Evolutionary conservation across 2,113 vertebrate species (phyloP).

Genomic region (Lipotes vexillifer): DNA sequence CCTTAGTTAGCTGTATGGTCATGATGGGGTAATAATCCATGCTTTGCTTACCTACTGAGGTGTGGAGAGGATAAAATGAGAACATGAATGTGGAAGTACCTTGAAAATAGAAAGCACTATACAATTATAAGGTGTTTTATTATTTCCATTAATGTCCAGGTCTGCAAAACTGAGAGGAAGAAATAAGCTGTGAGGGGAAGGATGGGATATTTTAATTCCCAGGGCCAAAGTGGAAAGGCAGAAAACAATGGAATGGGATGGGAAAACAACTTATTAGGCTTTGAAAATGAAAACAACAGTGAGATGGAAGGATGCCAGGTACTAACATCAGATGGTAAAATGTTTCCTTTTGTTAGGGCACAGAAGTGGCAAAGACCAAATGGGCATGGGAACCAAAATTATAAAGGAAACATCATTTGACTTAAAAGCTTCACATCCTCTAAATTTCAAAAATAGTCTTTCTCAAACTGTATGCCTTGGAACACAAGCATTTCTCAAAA

Average conservation of each 20-base stretch:
- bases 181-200: conserved; percentile 7
- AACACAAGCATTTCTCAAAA: conserved; percentile 17
- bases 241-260: neutral
- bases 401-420: conserved; percentile 29
- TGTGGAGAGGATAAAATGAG: neutral
- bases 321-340: neutral
- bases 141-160: neutral
- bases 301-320: neutral
- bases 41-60: neutral
- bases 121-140: neutral
- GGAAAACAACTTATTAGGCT: conserved; percentile 7
- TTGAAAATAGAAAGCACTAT: conserved; percentile 9
- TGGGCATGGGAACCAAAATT: neutral
- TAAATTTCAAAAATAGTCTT: conserved; percentile 21
- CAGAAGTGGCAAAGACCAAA: conserved; percentile 1
- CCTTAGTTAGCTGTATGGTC: neutral
- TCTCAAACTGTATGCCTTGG: neutral
- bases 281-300: conserved; percentile 35
- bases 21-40: conserved; percentile 12
- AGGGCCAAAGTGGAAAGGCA: conserved; percentile 9
- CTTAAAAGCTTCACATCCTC: neutral
- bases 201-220: conserved; percentile 20
- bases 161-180: neutral
- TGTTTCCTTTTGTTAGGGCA: neutral
- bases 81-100: neutral